phyloP scores from a whole-genome alignment of 1,140 invertebrate genomes.

The Euborellia annulipes region DNA sequence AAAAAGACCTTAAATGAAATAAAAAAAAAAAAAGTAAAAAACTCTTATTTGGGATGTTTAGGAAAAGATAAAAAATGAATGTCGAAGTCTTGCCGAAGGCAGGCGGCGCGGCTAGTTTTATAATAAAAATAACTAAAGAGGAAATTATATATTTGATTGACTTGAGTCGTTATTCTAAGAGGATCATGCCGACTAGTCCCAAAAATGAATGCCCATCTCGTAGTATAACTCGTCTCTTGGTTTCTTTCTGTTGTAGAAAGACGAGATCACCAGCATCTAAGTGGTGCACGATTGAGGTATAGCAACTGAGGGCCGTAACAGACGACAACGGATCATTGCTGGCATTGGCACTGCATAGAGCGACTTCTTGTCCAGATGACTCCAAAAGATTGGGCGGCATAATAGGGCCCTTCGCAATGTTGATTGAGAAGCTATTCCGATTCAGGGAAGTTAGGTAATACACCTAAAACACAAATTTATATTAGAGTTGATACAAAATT shows the following conservation, averaged over 20 bases:
- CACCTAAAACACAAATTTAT: conserved; percentile 6
- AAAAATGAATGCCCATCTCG: conserved; percentile 10
- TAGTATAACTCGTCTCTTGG: conserved; percentile 11
- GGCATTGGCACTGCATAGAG: conserved; percentile 10
- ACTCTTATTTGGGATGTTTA: too few species aligned
- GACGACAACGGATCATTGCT: background rate
- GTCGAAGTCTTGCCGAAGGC: too few species aligned
- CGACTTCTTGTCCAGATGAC: background rate
- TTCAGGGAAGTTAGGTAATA: conserved; percentile 11
- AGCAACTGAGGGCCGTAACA: conserved; percentile 12
- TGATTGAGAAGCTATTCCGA: conserved; percentile 13
- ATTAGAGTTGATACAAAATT: too few species aligned
- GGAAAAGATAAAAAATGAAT: too few species aligned
- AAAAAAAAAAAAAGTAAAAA: too few species aligned
- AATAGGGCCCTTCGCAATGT: background rate
- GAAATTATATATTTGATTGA: too few species aligned
- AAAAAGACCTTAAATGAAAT: too few species aligned
- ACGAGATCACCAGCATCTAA: conserved; percentile 8
- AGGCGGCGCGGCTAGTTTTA: too few species aligned
- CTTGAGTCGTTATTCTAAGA: too few species aligned
- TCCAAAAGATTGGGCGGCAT: conserved; percentile 3
- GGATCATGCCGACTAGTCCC: conserved; percentile 8
- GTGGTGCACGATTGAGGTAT: conserved; percentile 10
- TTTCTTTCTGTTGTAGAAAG: conserved; percentile 11
- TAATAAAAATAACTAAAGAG: too few species aligned